Conservation (phyloP, 2,888 invertebrate genomes). For the Periphyllus acericola region DNA sequence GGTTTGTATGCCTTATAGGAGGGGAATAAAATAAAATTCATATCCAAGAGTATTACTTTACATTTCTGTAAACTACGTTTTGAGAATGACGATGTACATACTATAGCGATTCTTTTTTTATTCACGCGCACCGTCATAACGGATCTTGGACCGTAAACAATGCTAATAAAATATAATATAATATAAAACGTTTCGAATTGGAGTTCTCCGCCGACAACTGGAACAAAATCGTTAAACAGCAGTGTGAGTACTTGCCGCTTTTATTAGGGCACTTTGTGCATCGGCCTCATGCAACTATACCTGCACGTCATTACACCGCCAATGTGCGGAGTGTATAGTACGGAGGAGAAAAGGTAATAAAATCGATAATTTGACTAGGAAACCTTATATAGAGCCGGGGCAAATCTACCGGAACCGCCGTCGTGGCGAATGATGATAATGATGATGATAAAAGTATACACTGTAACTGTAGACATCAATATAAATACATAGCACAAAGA, state of each 20-base stretch:
- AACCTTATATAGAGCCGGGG: not conserved
- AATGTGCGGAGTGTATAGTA: not conserved
- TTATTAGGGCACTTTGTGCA: conserved; percentile 14
- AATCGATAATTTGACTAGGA: conserved; percentile 28
- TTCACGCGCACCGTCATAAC: conserved; percentile 30
- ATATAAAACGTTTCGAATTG: not conserved
- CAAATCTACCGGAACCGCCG: conserved; percentile 44
- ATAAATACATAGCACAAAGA: not conserved
- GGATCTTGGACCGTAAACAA: conserved; percentile 53
- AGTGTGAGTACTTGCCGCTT: not conserved
- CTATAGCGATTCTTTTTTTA: conserved; percentile 24
- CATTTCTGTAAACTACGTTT: conserved; percentile 38
- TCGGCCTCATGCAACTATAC: too few relatives aligned
- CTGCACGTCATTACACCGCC: not conserved
- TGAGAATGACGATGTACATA: conserved; percentile 42
- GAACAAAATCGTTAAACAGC: conserved; percentile 56
- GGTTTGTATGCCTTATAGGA: not conserved
- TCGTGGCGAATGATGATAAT: conserved; percentile 13
- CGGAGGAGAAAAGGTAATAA: conserved; percentile 7
- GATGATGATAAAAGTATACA: not conserved
- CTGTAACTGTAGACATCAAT: not conserved
- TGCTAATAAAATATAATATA: conserved; percentile 15
- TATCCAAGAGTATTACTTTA: conserved; percentile 3
- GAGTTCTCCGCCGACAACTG: conserved; percentile 32
- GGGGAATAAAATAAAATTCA: not conserved